Evolutionary conservation across 1,140 invertebrate species (phyloP).

Genomic region (Drosophila guanche): DNA sequence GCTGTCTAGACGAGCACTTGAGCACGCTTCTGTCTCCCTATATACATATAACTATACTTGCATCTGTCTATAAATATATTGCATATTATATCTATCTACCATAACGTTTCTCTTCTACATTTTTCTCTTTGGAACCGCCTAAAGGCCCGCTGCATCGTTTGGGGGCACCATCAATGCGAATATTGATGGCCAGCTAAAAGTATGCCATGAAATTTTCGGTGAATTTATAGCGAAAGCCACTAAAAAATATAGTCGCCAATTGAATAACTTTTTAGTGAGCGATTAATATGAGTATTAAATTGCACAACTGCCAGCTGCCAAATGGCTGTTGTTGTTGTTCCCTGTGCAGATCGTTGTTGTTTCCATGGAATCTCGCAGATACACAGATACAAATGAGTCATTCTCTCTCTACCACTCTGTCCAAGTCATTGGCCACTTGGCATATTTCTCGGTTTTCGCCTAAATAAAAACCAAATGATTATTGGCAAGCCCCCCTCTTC

Average conservation of each 20-base stretch:
- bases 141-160: conserved; percentile 41
- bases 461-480: conserved; percentile 40
- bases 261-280: conserved; percentile 23
- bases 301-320: conserved; percentile 7
- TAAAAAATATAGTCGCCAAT: conserved; percentile 14
- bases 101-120: conserved; percentile 23
- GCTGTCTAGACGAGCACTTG: conserved; percentile 65
- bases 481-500: conserved; percentile 13
- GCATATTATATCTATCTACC: conserved; percentile 1
- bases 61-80: too few relatives aligned
- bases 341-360: conserved; percentile 18
- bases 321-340: conserved; percentile 17
- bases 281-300: conserved; percentile 36
- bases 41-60: too few relatives aligned
- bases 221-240: conserved; percentile 28
- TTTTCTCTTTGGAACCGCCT: conserved; percentile 27
- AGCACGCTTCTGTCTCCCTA: conserved; percentile 30
- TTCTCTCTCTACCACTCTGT: conserved; percentile 1
- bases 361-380: conserved; percentile 13
- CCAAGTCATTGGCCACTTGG: conserved; percentile 28
- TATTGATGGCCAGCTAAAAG: conserved; percentile 64
- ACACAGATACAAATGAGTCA: conserved; percentile 24
- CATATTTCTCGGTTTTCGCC: conserved; percentile 13
- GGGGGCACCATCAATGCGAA: conserved; percentile 8
- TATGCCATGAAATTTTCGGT: conserved; percentile 51